Base-by-base conservation (phyloP, 2,888 invertebrate genomes). In the Agriopis leucophaearia region DNA sequence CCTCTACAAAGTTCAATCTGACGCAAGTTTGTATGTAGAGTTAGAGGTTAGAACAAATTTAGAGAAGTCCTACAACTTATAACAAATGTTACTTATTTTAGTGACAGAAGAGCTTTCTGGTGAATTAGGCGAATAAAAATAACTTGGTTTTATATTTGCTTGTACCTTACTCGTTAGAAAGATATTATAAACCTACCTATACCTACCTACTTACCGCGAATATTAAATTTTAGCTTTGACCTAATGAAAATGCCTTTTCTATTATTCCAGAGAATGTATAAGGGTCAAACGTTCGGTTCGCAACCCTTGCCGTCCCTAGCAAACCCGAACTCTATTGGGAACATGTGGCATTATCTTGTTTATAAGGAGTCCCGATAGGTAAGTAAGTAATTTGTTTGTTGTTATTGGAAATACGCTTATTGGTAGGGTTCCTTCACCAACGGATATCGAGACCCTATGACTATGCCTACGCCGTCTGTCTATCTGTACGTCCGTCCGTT, bases 261-360 rank as follows among this genome's bases (percentile, higher is more conserved):
- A 66, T 60, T 66, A 60, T 66, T 66, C 48, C 36, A 38, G 48
- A n/a, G 60, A 66, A 66, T 60, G 50, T 60, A 56, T 18, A 54
- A 50, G 50, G 60, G 66, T 66, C 60, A 60, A 66, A 27, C 66
- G 45, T 58, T 52, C 27, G 66, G 54, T 36, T 50, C 60, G 66
- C 27, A 60, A 55, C 60, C 60, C 66, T 54, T 66, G 55, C 55
- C 60, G 44, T 60, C 66, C 66, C 50, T 55, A 55, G 35, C 59
- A 44, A 40, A 42, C 47, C 52, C 48, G 50, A 44, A 60, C 60
- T 55, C 60, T 44, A 60, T 66, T 50, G 66, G 66, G 55, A 65
- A 55, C 65, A 60, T 60, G 50, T 66, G 55, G 54, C 55, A 56
- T 47, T 66, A 60, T 59, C 59, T 59, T 50, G 55, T 66, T 66